Conservation (phyloP, 2,113 vertebrate species). For the Pteronura brasiliensis region DNA sequence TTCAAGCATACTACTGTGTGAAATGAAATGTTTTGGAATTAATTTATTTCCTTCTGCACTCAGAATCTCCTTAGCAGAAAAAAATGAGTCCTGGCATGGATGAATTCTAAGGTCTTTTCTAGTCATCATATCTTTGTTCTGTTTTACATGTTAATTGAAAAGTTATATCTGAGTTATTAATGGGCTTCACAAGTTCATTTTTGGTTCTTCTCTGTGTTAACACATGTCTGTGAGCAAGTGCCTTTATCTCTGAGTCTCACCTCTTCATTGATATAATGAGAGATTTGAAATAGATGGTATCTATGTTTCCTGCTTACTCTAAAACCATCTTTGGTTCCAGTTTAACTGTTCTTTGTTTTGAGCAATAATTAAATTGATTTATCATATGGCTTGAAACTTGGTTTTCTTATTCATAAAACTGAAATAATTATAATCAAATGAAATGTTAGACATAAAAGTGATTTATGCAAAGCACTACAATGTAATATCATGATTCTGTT, state of each 20-base stretch:
- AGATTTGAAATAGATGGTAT: not conserved
- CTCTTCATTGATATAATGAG: not conserved
- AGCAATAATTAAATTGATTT: not conserved
- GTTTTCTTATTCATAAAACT: not conserved
- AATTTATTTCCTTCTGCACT: not conserved
- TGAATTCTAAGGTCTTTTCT: not conserved
- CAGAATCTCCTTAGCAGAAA: not conserved
- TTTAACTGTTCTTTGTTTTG: not conserved
- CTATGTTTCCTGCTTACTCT: not conserved
- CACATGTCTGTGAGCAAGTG: not conserved
- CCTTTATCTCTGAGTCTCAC: not conserved
- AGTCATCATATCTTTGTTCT: not conserved
- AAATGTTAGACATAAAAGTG: not conserved
- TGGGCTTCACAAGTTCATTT: fast-evolving
- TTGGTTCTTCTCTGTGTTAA: not conserved
- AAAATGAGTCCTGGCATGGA: not conserved
- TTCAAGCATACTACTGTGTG: not conserved
- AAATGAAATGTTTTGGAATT: not conserved
- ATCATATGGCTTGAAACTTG: not conserved
- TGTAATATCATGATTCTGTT: not conserved
- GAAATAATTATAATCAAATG: not conserved
- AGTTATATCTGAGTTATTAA: not conserved
- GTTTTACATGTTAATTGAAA: not conserved
- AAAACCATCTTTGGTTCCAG: not conserved
- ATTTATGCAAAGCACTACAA: not conserved